Percentiles rank a stretch among this genome's conserved stretches.
phyloP scores from a whole-genome alignment of 2,888 invertebrate genomes.

The Halictus quadricinctus region DNA sequence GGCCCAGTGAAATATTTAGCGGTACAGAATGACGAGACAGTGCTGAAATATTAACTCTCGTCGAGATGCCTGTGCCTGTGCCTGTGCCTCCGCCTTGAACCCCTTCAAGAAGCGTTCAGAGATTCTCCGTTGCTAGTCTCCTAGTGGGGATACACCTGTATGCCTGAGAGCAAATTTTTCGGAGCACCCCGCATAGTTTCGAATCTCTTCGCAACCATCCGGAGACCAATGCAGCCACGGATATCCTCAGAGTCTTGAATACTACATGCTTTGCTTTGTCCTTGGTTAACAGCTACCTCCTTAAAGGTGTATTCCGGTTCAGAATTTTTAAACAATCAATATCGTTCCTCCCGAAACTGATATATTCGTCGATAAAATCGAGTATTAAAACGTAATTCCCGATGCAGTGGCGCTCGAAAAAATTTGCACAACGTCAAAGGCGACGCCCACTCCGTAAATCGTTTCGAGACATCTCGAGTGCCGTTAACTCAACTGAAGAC shows the following conservation, averaged over 20 bases:
- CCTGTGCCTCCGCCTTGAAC: not conserved
- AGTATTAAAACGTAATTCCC: not conserved
- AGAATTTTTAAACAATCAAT: not conserved
- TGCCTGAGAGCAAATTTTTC: slow-evolving; percentile 1
- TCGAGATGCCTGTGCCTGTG: not conserved
- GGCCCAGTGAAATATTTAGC: slow-evolving; percentile 37
- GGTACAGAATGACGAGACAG: slow-evolving; percentile 26
- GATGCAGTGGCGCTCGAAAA: not conserved
- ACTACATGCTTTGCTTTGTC: not conserved
- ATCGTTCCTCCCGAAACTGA: not conserved
- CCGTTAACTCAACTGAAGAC: not conserved
- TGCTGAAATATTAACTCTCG: slow-evolving; percentile 33
- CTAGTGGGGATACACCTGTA: not conserved
- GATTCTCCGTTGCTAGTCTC: slow-evolving; percentile 1
- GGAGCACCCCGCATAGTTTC: not conserved
- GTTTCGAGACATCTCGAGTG: not conserved
- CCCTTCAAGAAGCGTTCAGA: not conserved
- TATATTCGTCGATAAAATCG: not conserved
- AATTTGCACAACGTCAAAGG: not conserved
- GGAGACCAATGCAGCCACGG: not conserved
- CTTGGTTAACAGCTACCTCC: not conserved
- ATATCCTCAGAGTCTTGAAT: not conserved
- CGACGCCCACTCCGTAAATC: slow-evolving; percentile 1
- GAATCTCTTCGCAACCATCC: slow-evolving; percentile 3
- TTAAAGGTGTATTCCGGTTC: not conserved